These are phyloP conservation scores for Chrysopa pallens DNA, from an alignment of 1,140 invertebrate genomes.

Conservation along the genomic window DNA sequence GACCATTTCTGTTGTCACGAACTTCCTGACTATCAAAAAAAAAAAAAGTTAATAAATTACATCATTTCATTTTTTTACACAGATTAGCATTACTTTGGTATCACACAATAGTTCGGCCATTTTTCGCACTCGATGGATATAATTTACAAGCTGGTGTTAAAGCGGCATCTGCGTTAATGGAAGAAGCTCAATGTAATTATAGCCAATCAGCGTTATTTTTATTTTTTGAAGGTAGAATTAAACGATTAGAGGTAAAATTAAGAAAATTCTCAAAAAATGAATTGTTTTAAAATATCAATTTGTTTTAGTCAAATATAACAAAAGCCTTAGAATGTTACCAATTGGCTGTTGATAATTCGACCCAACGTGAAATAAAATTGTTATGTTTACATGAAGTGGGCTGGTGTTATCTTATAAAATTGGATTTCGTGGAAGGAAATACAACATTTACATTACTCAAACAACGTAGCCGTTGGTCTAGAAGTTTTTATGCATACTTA, in stretches of 20 bases:
- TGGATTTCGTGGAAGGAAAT: slow-evolving; percentile 38
- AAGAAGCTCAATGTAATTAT: slow-evolving; percentile 37
- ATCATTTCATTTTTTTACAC: slow-evolving; percentile 1
- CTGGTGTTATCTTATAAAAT: slow-evolving; percentile 48
- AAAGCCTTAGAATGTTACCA: slow-evolving; percentile 38
- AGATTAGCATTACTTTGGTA: slow-evolving; percentile 54
- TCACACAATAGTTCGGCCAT: slow-evolving; percentile 52
- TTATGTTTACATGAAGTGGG: slow-evolving; percentile 51
- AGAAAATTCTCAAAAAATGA: slow-evolving; percentile 1
- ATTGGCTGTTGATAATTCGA: slow-evolving; percentile 35
- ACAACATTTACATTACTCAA: slow-evolving; percentile 36
- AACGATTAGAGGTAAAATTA: slow-evolving; percentile 36
- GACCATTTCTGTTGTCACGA: too few relatives aligned
- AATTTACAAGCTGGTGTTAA: slow-evolving; percentile 38
- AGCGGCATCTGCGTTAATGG: slow-evolving; percentile 37
- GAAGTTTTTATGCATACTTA: slow-evolving; percentile 51
- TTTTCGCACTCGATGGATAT: slow-evolving; percentile 46
- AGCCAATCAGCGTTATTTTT: slow-evolving; percentile 46
- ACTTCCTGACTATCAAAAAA: too few relatives aligned
- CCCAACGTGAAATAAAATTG: slow-evolving; percentile 46
- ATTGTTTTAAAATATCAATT: slow-evolving; percentile 4
- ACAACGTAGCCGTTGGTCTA: slow-evolving; percentile 46
- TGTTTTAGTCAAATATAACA: slow-evolving; percentile 40
- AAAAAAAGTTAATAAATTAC: too few relatives aligned
- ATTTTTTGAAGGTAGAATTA: slow-evolving; percentile 47